A percentile compares a stretch with the other conserved stretches of the same genome.
Evolutionary conservation across 2,888 invertebrate species (phyloP).

Genomic region (Nyleta sp.): DNA sequence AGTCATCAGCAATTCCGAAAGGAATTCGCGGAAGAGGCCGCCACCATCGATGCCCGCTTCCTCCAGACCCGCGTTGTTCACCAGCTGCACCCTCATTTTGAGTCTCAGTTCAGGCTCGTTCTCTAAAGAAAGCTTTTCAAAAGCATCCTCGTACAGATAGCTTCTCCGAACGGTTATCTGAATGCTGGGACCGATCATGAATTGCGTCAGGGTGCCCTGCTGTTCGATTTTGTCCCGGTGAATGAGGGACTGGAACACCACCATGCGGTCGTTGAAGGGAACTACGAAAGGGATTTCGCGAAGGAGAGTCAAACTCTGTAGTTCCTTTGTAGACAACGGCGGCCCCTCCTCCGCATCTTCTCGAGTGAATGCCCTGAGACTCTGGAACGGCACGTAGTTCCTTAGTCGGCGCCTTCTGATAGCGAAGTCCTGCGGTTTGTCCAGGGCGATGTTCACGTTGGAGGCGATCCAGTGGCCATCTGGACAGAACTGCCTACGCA

Average conservation of each 20-base stretch:
- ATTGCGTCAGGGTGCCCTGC: constrained; percentile 89
- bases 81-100: constrained; percentile 93
- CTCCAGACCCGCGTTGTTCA: constrained; percentile 94
- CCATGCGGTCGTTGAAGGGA: constrained; percentile 94
- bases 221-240: constrained; percentile 87
- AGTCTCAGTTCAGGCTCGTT: constrained; percentile 95
- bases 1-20: constrained; percentile 96
- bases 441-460: constrained; percentile 83
- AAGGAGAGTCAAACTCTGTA: constrained; percentile 93
- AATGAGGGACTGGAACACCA: constrained; percentile 90
- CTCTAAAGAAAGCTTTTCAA: constrained; percentile 94
- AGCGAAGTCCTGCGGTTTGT: constrained; percentile 84
- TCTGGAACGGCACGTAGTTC: constrained; percentile 84
- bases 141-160: constrained; percentile 99
- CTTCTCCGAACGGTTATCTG: constrained; percentile 92
- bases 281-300: constrained; percentile 97
- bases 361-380: constrained; percentile 84
- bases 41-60: constrained; percentile 99
- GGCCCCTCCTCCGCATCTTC: constrained; percentile 90
- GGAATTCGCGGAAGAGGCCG: constrained; percentile 97
- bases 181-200: constrained; percentile 90
- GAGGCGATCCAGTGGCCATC: constrained; percentile 87
- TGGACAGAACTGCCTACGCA: constrained; percentile 90
- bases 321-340: constrained; percentile 93
- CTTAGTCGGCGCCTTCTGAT: constrained; percentile 82